Base-by-base conservation (phyloP, 1,140 invertebrate genomes). In the Meloidogyne hapla region DNA sequence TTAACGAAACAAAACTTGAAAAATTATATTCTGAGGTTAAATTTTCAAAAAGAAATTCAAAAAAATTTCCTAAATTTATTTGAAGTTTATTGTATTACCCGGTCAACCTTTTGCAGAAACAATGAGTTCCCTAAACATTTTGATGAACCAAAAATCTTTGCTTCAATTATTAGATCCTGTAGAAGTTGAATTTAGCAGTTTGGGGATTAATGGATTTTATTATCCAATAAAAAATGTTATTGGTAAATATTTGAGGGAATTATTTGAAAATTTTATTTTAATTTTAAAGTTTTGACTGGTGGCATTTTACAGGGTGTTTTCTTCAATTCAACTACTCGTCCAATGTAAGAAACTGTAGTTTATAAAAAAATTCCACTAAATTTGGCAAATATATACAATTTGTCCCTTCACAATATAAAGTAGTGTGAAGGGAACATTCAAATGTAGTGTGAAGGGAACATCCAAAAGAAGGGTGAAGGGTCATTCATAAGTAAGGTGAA, bases 171-270 rank as follows among this genome's bases (percentile, higher is more conserved):
- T 77, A n/a, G 76, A 77, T 21, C 76, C 75, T 21, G 76, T 77
- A 15, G 76, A 77, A 26, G 67, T 77, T 38, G 75, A 77, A n/a
- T 77, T 77, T 69, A 68, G 62, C 75, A 77, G 76, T 62, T 76
- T 77, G 42, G 63, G 45, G 21, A 68, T 77, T 45, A 77, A 77
- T 21, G 76, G 76, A 15, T 77, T 77, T 40, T 77, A 77, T 56
- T 77, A 77, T 38, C 63, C 76, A 18, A 64, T 77, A 15, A 68
- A 68, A 33, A 77, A 77, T 67, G 72, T 68, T 26, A 77, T 77
- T 40, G 76, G 75, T 76, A 28, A 63, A 12, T 28, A 28, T 18
- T 15, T 70, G 38, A 21, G 38, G 6, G 6, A 40, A 2, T 69
- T 69, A 69, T 26, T 69, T 26, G 13, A 21, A 13, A 42, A 40